phyloP scores from a whole-genome alignment of 2,113 vertebrate species.

The Leptocoma aspasia region DNA sequence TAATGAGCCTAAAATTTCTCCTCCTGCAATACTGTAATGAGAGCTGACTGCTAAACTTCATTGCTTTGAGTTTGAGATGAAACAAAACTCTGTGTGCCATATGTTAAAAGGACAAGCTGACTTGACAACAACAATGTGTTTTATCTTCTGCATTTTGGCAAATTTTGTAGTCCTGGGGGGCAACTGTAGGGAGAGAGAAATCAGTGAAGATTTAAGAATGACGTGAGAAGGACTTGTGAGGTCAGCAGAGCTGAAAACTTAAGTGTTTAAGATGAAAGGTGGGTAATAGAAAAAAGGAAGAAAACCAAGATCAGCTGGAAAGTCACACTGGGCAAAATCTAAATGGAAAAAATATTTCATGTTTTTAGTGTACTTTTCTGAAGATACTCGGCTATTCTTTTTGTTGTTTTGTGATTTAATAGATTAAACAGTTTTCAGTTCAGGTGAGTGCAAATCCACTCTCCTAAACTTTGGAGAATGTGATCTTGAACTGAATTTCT shows the following conservation, averaged over 20 bases:
- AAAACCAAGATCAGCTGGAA: neutral
- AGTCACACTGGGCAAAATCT: neutral
- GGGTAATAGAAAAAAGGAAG: neutral
- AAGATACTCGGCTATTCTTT: neutral
- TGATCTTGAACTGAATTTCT: neutral
- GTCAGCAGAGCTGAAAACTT: neutral
- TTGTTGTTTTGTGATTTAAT: neutral
- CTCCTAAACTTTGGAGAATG: neutral
- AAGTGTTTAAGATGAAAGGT: neutral
- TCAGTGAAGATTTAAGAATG: neutral
- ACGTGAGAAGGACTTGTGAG: neutral
- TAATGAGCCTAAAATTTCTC: neutral
- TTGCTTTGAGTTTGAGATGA: constrained; percentile 30
- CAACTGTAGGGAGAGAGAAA: neutral
- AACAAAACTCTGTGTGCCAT: constrained; percentile 22
- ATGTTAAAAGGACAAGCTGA: constrained; percentile 29
- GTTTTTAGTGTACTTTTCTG: neutral
- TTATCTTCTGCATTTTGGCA: constrained; percentile 32
- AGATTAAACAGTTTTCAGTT: neutral
- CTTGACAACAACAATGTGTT: constrained; percentile 2
- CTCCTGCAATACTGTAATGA: neutral
- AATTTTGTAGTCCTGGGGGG: neutral
- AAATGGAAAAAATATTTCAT: neutral
- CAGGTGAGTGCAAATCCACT: neutral
- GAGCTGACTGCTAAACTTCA: constrained; percentile 1